A percentile compares a stretch with the other conserved stretches of the same genome.
phyloP scores from a whole-genome alignment of 2,888 invertebrate species.

The Tricholauxania praeusta region DNA sequence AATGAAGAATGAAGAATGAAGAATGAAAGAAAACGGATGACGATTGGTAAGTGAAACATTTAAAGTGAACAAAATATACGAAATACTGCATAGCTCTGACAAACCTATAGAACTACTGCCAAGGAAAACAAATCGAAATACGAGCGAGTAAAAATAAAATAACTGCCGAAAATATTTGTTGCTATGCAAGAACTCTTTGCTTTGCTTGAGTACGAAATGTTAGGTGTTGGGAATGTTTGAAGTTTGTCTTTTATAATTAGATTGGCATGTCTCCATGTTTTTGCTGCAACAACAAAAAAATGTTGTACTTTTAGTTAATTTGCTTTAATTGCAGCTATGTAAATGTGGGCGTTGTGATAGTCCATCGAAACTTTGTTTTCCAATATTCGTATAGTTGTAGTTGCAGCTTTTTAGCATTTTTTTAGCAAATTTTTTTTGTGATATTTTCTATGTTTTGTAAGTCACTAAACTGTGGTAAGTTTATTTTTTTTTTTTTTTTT shows the following conservation, averaged over 20 bases:
- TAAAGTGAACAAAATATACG: neutral
- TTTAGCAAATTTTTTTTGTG: too few relatives aligned
- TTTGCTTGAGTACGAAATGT: neutral
- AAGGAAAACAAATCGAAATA: neutral
- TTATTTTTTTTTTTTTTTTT: too few relatives aligned
- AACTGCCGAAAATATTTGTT: neutral
- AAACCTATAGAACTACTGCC: too few relatives aligned
- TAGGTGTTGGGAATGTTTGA: neutral
- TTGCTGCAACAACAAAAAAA: neutral
- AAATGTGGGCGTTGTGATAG: too few relatives aligned
- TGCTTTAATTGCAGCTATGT: neutral
- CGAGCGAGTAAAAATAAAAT: neutral
- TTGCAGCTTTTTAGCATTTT: neutral
- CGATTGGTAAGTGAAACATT: conserved; percentile 15
- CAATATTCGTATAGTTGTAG: too few relatives aligned
- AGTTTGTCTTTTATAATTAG: conserved; percentile 1
- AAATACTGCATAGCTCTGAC: too few relatives aligned
- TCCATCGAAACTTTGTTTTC: too few relatives aligned
- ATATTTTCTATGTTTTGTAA: too few relatives aligned
- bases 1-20: too few relatives aligned
- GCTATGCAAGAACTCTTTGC: neutral
- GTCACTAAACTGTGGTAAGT: too few relatives aligned
- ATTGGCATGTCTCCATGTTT: conserved; percentile 1
- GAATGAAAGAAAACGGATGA: neutral
- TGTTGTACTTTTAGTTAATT: neutral